Conservation (phyloP, 2,113 vertebrate genomes). For the Boulengeromyrus knoepffleri region DNA sequence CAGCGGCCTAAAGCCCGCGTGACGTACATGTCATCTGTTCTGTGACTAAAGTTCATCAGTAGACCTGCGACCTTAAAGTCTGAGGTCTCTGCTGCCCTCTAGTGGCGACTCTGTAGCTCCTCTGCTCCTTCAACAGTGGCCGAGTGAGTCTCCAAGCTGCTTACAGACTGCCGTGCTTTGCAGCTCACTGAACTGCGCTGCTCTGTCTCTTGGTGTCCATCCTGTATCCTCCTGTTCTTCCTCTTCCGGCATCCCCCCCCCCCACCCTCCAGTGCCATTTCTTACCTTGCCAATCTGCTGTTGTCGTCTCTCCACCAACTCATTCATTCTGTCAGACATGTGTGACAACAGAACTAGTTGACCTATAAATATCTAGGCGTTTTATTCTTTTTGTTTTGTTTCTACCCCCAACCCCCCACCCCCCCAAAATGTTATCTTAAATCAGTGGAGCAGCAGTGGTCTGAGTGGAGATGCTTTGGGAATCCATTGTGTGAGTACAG, state of each 20-base stretch:
- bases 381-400: conserved; percentile 9
- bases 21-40: neutral
- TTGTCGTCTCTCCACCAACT: neutral
- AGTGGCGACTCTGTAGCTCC: neutral
- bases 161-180: neutral
- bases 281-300: neutral
- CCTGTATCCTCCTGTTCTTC: neutral
- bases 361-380: conserved; percentile 9
- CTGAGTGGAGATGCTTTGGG: conserved; percentile 13
- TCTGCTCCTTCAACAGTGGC: neutral
- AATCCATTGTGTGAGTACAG: conserved; percentile 18
- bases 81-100: neutral
- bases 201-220: neutral
- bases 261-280: neutral
- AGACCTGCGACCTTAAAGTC: neutral
- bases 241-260: neutral
- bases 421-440: neutral
- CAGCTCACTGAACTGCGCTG: neutral
- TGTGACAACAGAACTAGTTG: neutral
- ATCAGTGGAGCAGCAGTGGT: conserved; percentile 15
- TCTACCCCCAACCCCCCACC: neutral
- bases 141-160: neutral
- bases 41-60: neutral
- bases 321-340: neutral
- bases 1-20: neutral